These are phyloP conservation scores for Podarcis cretensis DNA, from an alignment of 2,113 vertebrate genomes.

Conservation along the genomic window DNA sequence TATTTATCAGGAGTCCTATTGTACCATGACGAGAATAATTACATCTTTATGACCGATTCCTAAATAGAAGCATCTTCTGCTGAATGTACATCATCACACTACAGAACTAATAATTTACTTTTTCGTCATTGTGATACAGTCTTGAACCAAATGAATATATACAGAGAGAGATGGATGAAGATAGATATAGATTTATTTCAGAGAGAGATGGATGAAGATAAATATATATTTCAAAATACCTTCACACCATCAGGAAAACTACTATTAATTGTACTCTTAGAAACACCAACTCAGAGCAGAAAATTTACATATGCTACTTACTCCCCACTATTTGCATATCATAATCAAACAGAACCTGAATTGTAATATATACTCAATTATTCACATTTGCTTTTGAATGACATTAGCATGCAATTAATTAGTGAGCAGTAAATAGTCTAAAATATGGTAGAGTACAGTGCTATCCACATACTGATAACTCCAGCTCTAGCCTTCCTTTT, in stretches of 20 bases:
- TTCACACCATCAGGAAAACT: background rate
- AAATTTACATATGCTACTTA: background rate
- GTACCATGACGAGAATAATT: conserved; percentile 17
- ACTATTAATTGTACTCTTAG: conserved; percentile 6
- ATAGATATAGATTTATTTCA: background rate
- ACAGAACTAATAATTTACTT: background rate
- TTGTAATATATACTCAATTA: conserved; percentile 11
- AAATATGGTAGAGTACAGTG: background rate
- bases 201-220: background rate
- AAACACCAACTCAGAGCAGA: background rate
- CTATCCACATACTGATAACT: background rate
- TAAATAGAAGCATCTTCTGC: conserved; percentile 4
- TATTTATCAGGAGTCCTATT: conserved; percentile 15
- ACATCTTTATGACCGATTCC: conserved; percentile 4
- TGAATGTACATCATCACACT: background rate
- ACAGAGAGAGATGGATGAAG: background rate
- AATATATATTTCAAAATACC: conserved; percentile 7
- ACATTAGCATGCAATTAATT: conserved; percentile 5
- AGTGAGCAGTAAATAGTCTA: background rate
- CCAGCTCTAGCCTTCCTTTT: background rate
- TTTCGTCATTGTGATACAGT: background rate
- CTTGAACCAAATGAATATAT: conserved; percentile 7
- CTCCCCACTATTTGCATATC: background rate
- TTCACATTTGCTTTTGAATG: conserved; percentile 6
- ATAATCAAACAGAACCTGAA: conserved; percentile 30